Evolutionary conservation across 2,888 invertebrate species (phyloP).

Genomic region (Sesamia inferens): DNA sequence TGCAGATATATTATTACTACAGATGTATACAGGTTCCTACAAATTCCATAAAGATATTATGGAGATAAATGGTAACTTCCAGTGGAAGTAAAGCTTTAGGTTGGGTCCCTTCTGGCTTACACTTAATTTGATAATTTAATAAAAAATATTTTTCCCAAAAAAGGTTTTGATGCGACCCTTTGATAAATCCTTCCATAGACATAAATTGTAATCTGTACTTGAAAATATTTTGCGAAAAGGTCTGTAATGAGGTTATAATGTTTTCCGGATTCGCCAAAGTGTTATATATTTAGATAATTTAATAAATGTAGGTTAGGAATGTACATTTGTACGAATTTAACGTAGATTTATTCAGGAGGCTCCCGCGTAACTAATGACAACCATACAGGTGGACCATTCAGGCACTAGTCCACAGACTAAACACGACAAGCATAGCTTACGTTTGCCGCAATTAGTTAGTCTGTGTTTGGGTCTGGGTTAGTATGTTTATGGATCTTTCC

Average conservation of each 20-base stretch:
- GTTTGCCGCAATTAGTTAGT: too few relatives aligned
- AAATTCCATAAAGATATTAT: background rate
- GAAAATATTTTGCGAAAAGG: background rate
- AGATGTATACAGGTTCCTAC: too few relatives aligned
- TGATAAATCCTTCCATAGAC: constrained; percentile 15
- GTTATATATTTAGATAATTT: background rate
- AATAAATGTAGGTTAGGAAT: background rate
- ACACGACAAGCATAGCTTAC: too few relatives aligned
- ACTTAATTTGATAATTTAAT: constrained; percentile 55
- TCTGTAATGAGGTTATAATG: background rate
- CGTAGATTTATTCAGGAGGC: background rate
- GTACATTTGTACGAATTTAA: background rate
- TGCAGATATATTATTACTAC: too few relatives aligned
- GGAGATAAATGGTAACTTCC: constrained; percentile 8
- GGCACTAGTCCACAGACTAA: too few relatives aligned
- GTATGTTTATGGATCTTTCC: too few relatives aligned
- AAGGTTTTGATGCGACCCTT: constrained; percentile 17
- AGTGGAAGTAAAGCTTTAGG: constrained; percentile 10
- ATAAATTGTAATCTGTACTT: constrained; percentile 4
- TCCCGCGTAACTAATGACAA: too few relatives aligned
- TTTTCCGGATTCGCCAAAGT: background rate
- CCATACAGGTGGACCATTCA: too few relatives aligned
- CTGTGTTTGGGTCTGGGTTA: too few relatives aligned
- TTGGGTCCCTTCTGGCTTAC: constrained; percentile 36
- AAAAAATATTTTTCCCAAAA: constrained; percentile 38